A percentile compares a stretch with the other conserved stretches of the same genome.
Evolutionary conservation across 2,797 vertebrate genomes (phyloP).

Genomic region (Crypturellus tataupa): DNA sequence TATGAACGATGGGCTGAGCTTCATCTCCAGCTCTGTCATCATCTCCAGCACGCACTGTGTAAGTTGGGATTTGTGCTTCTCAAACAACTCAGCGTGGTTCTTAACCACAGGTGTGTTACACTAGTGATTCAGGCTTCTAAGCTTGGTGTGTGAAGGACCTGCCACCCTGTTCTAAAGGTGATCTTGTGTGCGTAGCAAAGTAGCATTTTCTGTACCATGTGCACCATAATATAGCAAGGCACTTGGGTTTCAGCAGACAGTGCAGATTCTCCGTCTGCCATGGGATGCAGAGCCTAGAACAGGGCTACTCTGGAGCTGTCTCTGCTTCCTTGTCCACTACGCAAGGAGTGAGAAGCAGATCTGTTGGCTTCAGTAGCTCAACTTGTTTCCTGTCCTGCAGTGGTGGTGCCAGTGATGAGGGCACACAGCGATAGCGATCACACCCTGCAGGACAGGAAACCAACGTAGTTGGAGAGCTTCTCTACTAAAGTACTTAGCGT

Average conservation of each 20-base stretch:
- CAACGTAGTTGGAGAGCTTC: neutral
- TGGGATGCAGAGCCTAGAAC: neutral
- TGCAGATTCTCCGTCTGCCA: neutral
- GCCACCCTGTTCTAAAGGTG: neutral
- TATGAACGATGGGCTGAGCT: slow-evolving; percentile 98
- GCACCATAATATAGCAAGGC: neutral
- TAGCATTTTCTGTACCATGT: fast-evolving
- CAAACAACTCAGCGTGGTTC: neutral
- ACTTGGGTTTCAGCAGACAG: neutral
- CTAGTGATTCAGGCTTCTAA: neutral
- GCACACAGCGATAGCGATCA: neutral
- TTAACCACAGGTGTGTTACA: neutral
- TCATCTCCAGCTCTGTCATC: slow-evolving; percentile 98
- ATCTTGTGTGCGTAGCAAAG: fast-evolving
- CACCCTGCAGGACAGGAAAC: neutral
- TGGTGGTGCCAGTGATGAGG: neutral
- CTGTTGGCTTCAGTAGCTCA: neutral
- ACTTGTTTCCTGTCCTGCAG: neutral
- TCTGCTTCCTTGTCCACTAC: neutral
- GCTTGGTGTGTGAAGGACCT: neutral
- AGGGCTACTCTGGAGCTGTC: neutral
- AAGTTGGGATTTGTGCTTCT: slow-evolving; percentile 77
- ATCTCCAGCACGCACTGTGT: slow-evolving; percentile 97
- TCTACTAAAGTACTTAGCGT: neutral
- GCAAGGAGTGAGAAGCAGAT: neutral